Evolutionary conservation across 2,113 vertebrate species (phyloP).

Genomic region (Garra rufa): DNA sequence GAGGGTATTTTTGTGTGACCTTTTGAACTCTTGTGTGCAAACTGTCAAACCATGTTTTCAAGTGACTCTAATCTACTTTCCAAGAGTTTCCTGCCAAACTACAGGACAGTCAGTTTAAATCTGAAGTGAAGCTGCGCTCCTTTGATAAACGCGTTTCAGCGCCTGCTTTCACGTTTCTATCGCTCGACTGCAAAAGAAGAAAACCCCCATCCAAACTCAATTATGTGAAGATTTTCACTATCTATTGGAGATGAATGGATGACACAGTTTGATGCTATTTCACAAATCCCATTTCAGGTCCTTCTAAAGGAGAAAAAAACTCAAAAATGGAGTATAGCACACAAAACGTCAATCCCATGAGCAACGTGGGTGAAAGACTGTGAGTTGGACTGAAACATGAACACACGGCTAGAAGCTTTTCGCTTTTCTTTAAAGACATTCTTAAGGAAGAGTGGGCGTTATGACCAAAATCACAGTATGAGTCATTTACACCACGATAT

Average conservation of each 20-base stretch:
- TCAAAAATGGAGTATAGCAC: neutral
- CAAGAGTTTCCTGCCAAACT: conserved; percentile 28
- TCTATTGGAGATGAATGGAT: conserved; percentile 21
- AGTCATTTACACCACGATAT: neutral
- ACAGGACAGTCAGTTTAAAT: conserved; percentile 56
- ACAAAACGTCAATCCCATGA: neutral
- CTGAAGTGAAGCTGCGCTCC: conserved; percentile 35
- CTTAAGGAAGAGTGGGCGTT: neutral
- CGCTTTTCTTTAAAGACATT: neutral
- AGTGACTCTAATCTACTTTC: conserved; percentile 60
- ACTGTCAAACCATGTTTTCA: neutral
- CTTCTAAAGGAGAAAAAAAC: conserved; percentile 39
- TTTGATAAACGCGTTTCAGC: conserved; percentile 52
- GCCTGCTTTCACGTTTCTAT: conserved; percentile 16
- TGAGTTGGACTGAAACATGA: neutral
- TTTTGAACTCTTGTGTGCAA: neutral
- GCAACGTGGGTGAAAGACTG: neutral
- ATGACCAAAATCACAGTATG: neutral
- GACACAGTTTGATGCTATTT: conserved; percentile 52
- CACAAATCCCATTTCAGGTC: conserved; percentile 28
- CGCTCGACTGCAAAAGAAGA: conserved; percentile 51
- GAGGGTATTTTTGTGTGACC: neutral
- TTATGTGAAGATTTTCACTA: conserved; percentile 48
- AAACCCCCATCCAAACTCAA: conserved; percentile 61
- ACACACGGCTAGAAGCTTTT: neutral